Base-by-base conservation (phyloP, 2,113 vertebrate species). In the Tiliqua scincoides region DNA sequence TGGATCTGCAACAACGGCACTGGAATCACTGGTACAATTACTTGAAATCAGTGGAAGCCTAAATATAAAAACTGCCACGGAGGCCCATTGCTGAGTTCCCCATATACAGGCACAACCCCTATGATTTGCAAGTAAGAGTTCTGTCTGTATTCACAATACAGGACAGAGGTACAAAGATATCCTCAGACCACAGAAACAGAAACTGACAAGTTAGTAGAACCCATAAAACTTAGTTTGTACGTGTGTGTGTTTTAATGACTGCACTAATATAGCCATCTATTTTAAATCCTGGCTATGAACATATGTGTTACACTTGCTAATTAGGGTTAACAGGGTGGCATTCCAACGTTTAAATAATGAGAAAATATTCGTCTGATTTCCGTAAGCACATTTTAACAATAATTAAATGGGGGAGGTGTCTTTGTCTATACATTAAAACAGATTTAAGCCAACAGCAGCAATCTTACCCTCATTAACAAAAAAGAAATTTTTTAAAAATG, bases 391-490 rank as follows among this genome's bases (percentile, higher is more conserved):
- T 87, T 93, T 93, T 91, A 75, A 93, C 87, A 84, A 71, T 88
- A 86, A 82, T 85, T 94, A 85, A 68, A 93, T 85, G 87, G 78
- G 70, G 9, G 6, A 43, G 35, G 40, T 3, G 1, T 83, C 91
- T 93, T 78, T 94, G 81, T 88, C 89, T 87, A 88, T 17, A 89
- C 81, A 79, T 92, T 88, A 93, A 91, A 95, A 77, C 74, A 90
- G 90, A 96, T 94, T 93, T 94, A 89, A 94, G 93, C 52, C 30
- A 79, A 61, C 18, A 89, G 83, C 62, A 30, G 85, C 79, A 86
- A 87, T 63, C 17, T 70, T 0, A 79, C 59, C 87, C 94, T 94
- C 95, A 95, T 93, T 92, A 94, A 95, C 79, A 72, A 95, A 40
- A 93, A 93, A 86, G 90, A 91, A 92, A 93, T 89, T 90, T 48